Conservation (phyloP, 2,888 invertebrate genomes). For the Drosophila rellima region DNA sequence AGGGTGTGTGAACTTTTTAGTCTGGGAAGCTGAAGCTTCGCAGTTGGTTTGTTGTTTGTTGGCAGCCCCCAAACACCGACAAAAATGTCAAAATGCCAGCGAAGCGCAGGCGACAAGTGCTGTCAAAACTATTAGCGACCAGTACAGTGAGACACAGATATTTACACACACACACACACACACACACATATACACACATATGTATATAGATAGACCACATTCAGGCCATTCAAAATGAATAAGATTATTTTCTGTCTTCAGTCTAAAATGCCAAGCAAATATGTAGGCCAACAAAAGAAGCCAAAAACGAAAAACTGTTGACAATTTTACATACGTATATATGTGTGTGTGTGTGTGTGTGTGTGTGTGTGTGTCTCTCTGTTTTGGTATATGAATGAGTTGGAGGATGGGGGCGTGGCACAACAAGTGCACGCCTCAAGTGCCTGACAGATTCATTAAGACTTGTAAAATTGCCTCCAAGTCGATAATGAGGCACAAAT, state of each 20-base stretch:
- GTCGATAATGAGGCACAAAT: conserved; percentile 51
- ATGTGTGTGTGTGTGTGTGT: background rate
- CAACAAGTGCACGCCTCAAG: conserved; percentile 65
- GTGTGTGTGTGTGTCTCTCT: conserved; percentile 12
- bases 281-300: conserved; percentile 65
- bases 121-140: conserved; percentile 76
- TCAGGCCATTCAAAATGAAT: conserved; percentile 72
- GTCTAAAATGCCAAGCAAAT: conserved; percentile 70
- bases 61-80: conserved; percentile 42
- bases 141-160: conserved; percentile 13
- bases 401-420: conserved; percentile 57
- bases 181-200: conserved; percentile 2
- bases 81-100: conserved; percentile 59
- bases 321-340: conserved; percentile 39
- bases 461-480: conserved; percentile 45
- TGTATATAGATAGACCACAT: conserved; percentile 24
- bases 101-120: conserved; percentile 70
- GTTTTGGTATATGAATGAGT: conserved; percentile 60
- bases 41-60: conserved; percentile 15
- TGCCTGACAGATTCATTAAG: conserved; percentile 78
- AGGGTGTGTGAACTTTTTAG: conserved; percentile 58
- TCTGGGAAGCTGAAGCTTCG: conserved; percentile 14
- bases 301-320: conserved; percentile 51
- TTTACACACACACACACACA: conserved; percentile 18
- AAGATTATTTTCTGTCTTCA: conserved; percentile 72